Percentiles rank a stretch among this genome's conserved stretches.
Evolutionary conservation across 2,113 vertebrate genomes (phyloP).

Genomic region (Periophthalmus modestus): DNA sequence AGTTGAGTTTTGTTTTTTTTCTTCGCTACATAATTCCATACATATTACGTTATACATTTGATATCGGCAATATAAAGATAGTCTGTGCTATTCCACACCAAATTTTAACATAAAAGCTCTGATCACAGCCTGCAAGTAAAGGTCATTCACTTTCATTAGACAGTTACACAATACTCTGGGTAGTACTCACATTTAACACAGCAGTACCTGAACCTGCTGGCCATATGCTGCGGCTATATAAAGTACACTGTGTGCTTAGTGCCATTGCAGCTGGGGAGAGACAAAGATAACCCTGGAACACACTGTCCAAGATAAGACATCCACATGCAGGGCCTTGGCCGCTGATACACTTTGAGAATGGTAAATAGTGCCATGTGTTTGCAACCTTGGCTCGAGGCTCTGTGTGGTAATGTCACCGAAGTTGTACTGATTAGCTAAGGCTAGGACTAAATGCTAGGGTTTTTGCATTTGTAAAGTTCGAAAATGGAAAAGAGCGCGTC

Average conservation of each 20-base stretch:
- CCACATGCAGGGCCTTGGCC: too few relatives aligned
- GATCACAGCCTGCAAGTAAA: not conserved
- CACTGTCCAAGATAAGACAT: not conserved
- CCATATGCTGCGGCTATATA: conserved; percentile 4
- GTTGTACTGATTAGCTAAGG: too few relatives aligned
- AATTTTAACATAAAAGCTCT: not conserved
- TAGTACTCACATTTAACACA: not conserved
- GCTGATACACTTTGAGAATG: not conserved
- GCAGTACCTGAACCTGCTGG: not conserved
- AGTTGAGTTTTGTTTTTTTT: too few relatives aligned
- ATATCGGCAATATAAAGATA: not conserved
- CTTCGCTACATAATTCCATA: too few relatives aligned
- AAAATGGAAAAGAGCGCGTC: too few relatives aligned
- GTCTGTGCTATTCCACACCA: not conserved
- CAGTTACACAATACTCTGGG: conserved; percentile 2
- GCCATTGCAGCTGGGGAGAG: not conserved
- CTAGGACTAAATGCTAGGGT: too few relatives aligned
- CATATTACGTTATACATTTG: too few relatives aligned
- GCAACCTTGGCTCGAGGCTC: too few relatives aligned
- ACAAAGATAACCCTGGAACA: not conserved
- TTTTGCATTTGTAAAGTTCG: too few relatives aligned
- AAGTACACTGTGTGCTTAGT: conserved; percentile 1
- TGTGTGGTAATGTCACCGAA: too few relatives aligned
- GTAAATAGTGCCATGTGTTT: too few relatives aligned
- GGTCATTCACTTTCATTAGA: not conserved